Conservation (phyloP, 2,888 invertebrate species). For the Fragum whitleyi region DNA sequence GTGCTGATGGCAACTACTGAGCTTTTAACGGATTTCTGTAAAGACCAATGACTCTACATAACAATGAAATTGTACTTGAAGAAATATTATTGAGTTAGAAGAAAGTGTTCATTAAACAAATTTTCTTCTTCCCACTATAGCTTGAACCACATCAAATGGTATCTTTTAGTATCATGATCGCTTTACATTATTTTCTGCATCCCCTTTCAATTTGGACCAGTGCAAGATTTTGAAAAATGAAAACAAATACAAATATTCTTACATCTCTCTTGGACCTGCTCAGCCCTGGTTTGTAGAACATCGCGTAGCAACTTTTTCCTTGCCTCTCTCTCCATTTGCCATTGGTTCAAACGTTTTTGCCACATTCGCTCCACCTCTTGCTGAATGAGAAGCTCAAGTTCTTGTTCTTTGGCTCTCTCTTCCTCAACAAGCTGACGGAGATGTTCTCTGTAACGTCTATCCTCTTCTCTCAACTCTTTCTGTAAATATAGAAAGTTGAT, state of each 20-base stretch:
- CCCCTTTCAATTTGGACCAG: too few relatives aligned
- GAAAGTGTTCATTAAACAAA: too few relatives aligned
- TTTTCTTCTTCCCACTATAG: too few relatives aligned
- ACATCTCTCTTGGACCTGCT: slow-evolving; percentile 83
- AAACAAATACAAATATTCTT: slow-evolving; percentile 57
- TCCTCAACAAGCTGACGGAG: slow-evolving; percentile 80
- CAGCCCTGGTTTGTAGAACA: slow-evolving; percentile 78
- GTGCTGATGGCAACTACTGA: too few relatives aligned
- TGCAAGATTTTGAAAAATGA: too few relatives aligned
- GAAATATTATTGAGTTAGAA: too few relatives aligned
- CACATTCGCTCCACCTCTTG: slow-evolving; percentile 84
- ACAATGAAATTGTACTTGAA: too few relatives aligned
- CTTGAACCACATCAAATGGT: too few relatives aligned
- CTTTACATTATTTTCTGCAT: too few relatives aligned
- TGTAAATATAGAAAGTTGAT: slow-evolving; percentile 63
- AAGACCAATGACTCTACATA: too few relatives aligned
- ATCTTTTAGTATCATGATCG: too few relatives aligned
- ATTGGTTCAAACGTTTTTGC: slow-evolving; percentile 83
- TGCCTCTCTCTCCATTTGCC: slow-evolving; percentile 82
- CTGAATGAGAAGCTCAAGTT: slow-evolving; percentile 82
- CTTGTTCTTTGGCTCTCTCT: slow-evolving; percentile 79
- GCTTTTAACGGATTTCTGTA: too few relatives aligned
- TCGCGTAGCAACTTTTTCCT: slow-evolving; percentile 82
- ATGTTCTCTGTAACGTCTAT: slow-evolving; percentile 82
- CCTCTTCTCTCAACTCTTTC: slow-evolving; percentile 83